Conservation (phyloP, 2,113 vertebrate genomes). For the Pycnonotus jocosus region DNA sequence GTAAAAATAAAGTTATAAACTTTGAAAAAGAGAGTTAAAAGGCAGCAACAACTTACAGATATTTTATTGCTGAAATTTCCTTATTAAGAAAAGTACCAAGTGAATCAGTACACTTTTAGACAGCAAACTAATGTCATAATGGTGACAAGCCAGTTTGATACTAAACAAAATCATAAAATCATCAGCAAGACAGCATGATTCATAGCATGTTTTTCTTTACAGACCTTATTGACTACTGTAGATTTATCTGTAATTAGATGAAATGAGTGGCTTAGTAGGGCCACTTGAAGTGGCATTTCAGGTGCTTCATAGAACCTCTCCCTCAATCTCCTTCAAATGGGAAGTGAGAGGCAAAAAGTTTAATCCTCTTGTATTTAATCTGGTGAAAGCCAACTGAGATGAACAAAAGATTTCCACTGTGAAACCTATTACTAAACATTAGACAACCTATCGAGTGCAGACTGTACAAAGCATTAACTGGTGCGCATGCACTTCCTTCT, state of each 20-base stretch:
- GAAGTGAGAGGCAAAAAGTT: background rate
- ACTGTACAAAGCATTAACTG: background rate
- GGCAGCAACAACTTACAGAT: background rate
- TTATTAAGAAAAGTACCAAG: background rate
- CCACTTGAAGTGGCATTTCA: background rate
- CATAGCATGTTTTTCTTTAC: background rate
- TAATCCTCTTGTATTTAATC: background rate
- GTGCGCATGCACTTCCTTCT: background rate
- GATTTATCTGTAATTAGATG: background rate
- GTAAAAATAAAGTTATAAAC: background rate
- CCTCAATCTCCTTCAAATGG: background rate
- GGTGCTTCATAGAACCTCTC: background rate
- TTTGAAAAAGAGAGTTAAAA: background rate
- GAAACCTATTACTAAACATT: background rate
- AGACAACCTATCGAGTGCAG: background rate
- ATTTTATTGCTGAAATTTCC: background rate
- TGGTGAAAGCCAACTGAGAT: background rate
- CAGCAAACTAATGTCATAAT: background rate
- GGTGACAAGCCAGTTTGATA: background rate
- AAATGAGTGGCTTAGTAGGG: background rate
- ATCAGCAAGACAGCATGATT: background rate
- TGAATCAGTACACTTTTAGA: background rate
- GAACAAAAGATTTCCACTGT: background rate
- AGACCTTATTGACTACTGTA: background rate
- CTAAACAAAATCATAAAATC: background rate